Base-by-base conservation (phyloP, 2,888 invertebrate species). In the Isoperla grammatica region DNA sequence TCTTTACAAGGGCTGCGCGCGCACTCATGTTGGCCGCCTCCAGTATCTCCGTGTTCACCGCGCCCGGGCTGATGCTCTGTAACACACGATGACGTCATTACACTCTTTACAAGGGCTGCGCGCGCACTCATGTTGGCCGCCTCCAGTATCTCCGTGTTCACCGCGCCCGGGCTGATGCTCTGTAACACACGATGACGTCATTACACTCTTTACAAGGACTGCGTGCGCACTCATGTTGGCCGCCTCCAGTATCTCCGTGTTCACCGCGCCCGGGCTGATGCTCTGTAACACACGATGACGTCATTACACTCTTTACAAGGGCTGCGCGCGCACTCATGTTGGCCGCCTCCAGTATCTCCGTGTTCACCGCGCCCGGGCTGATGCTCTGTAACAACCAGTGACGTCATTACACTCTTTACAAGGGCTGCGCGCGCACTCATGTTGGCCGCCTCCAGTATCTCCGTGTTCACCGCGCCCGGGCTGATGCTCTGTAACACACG, bases 91-190 rank as follows among this genome's bases (percentile, higher is more conserved):
- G n/a, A n/a, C n/a, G n/a, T n/a, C n/a, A n/a, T n/a, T n/a, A n/a
- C n/a, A n/a, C n/a, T n/a, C n/a, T n/a, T n/a, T n/a, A n/a, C n/a
- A n/a, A n/a, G n/a, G n/a, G n/a, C n/a, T n/a, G n/a, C n/a, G n/a
- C n/a, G n/a, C n/a, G n/a, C n/a, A n/a, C n/a, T n/a, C n/a, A n/a
- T n/a, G n/a, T n/a, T n/a, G n/a, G n/a, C n/a, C n/a, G n/a, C n/a
- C n/a, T 29, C 48, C 35, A 76, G 73, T 42, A 78, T 71, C 42
- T 75, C 74, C 1, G 78, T 79, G 1, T 72, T 68, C 3, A 77
- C 77, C 1, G 74, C 68, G 1, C 78, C 79, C 0, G 78, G 79
- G 45, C 76, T 75, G 40, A 79, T 70, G 66, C 76, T 78, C 64
- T 67, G 57, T n/a, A n/a, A n/a, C n/a, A n/a, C n/a, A n/a, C 43